Percentiles rank a stretch among this genome's conserved stretches.
Conservation (phyloP, 2,888 invertebrate genomes). For the Cloeon dipterum region DNA sequence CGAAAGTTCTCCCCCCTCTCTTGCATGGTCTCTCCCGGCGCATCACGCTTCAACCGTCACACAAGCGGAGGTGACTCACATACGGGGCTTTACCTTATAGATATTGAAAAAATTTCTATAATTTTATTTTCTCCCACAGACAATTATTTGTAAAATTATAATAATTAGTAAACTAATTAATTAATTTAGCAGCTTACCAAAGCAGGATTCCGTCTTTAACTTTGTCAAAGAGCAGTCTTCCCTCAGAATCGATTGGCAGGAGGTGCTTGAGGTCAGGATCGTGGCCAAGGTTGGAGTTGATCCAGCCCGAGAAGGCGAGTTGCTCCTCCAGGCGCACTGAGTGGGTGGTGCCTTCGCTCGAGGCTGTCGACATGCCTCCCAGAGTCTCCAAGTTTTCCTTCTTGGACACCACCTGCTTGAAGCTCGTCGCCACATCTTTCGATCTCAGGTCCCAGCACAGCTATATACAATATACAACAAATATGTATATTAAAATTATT, state of each 20-base stretch:
- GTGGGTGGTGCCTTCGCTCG: constrained; percentile 89
- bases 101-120: no score
- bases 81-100: no score
- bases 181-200: constrained; percentile 34
- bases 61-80: no score
- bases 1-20: no score
- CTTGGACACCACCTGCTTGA: constrained; percentile 79
- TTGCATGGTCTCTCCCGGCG: no score
- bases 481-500: no score
- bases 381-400: constrained; percentile 78
- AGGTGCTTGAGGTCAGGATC: constrained; percentile 79
- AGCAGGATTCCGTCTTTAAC: constrained; percentile 88
- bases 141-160: no score
- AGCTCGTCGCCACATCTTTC: constrained; percentile 76
- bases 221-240: constrained; percentile 75
- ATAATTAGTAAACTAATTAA: not conserved
- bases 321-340: constrained; percentile 89
- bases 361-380: constrained; percentile 83
- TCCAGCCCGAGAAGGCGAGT: constrained; percentile 96
- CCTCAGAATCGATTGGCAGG: constrained; percentile 79
- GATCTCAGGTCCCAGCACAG: constrained; percentile 71
- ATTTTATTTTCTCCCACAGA: no score
- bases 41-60: no score
- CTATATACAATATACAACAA: constrained; percentile 17
- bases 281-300: constrained; percentile 74